phyloP scores from a whole-genome alignment of 2,113 vertebrate genomes.

The Haliaeetus leucogaster region DNA sequence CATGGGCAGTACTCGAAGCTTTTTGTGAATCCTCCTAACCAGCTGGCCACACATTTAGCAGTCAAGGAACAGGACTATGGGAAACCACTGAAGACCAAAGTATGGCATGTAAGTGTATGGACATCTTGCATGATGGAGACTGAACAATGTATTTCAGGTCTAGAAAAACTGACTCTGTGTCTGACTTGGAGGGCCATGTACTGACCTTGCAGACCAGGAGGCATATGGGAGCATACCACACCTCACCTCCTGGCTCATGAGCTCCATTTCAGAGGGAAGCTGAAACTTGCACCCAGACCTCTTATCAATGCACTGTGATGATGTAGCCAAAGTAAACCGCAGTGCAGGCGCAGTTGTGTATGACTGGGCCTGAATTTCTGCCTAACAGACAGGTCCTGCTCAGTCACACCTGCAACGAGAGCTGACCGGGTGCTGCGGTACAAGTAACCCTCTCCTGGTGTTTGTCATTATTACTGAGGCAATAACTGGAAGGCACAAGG shows the following conservation, averaged over 20 bases:
- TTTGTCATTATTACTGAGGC: not conserved
- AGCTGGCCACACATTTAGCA: not conserved
- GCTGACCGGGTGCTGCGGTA: not conserved
- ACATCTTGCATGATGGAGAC: not conserved
- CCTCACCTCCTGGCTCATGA: fast-evolving
- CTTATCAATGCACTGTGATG: not conserved
- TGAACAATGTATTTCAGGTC: not conserved
- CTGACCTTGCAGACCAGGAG: not conserved
- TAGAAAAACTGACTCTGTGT: not conserved
- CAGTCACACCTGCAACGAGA: not conserved
- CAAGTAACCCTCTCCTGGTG: not conserved
- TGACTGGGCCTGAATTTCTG: not conserved
- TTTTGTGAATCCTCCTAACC: not conserved
- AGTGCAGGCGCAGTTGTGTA: not conserved
- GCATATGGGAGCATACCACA: not conserved
- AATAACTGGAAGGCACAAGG: not conserved
- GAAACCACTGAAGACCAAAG: not conserved
- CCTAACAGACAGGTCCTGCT: not conserved
- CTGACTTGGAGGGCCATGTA: not conserved
- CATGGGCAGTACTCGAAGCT: not conserved
- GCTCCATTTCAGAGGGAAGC: not conserved
- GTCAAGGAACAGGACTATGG: not conserved
- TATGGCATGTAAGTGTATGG: not conserved
- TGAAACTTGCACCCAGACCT: not conserved
- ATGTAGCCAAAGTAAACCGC: not conserved